phyloP scores from a whole-genome alignment of 2,113 vertebrate genomes.

The Catharus bicknelli region DNA sequence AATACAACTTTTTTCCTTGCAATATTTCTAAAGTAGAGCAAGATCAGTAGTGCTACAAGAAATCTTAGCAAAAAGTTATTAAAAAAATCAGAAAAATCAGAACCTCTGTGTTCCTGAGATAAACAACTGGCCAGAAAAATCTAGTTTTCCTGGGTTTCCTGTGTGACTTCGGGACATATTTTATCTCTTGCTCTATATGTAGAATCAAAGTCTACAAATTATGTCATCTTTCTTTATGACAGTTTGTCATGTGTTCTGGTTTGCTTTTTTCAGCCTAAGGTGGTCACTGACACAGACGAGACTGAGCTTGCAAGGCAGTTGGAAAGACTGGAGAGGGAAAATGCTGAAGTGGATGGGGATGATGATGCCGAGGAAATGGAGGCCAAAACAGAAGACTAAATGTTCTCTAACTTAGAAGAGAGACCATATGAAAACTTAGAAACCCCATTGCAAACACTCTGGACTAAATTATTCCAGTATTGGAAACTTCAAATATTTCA shows the following conservation, averaged over 20 bases:
- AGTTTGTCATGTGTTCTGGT: not conserved
- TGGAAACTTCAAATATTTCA: slow-evolving; percentile 74
- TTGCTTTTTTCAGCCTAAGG: slow-evolving; percentile 85
- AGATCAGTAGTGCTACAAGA: not conserved
- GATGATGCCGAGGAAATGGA: slow-evolving; percentile 97
- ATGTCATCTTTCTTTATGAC: not conserved
- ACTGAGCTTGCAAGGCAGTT: slow-evolving; percentile 94
- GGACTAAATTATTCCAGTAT: slow-evolving; percentile 73
- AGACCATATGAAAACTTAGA: slow-evolving; percentile 29
- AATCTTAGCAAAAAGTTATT: not conserved
- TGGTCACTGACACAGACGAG: slow-evolving; percentile 97
- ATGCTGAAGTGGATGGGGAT: slow-evolving; percentile 96
- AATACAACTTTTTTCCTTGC: not conserved
- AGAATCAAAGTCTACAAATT: not conserved
- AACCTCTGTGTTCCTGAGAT: not conserved
- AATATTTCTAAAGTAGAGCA: not conserved
- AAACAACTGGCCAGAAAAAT: not conserved
- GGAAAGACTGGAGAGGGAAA: slow-evolving; percentile 94
- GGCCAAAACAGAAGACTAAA: slow-evolving; percentile 93
- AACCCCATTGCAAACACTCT: slow-evolving; percentile 35
- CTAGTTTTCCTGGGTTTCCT: not conserved
- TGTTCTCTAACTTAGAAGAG: slow-evolving; percentile 23
- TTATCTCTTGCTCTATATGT: not conserved
- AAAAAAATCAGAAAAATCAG: not conserved
- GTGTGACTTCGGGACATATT: not conserved